Evolutionary conservation across 2,113 vertebrate genomes (phyloP).

Genomic region (Cyrtonyx montezumae): DNA sequence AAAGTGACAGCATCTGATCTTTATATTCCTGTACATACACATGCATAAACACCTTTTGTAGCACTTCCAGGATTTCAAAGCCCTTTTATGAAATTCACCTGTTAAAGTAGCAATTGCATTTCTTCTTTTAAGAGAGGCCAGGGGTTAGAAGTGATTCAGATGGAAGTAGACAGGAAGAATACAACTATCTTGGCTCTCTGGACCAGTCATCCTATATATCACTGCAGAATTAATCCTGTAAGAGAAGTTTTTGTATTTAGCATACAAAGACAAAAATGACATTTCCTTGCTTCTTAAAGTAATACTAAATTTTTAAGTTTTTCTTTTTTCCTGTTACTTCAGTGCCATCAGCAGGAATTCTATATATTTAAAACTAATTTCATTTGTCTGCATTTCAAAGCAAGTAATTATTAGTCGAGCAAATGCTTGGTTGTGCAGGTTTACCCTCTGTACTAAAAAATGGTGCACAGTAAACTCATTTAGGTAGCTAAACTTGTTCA

Average conservation of each 20-base stretch:
- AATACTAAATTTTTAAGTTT: neutral
- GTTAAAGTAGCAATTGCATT: neutral
- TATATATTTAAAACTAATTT: neutral
- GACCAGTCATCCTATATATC: neutral
- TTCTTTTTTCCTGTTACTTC: neutral
- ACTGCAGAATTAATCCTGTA: neutral
- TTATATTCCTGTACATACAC: neutral
- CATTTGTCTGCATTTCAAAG: constrained; percentile 8
- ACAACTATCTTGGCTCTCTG: neutral
- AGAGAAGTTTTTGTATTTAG: neutral
- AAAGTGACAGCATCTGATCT: neutral
- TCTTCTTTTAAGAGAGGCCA: neutral
- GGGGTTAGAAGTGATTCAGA: neutral
- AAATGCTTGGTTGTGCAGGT: neutral
- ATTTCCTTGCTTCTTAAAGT: neutral
- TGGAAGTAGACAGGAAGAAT: neutral
- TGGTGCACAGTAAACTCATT: neutral
- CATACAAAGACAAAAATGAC: neutral
- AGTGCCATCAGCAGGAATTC: neutral
- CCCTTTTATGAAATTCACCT: neutral
- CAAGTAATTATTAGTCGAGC: neutral
- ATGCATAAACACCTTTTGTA: neutral
- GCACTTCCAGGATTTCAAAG: neutral
- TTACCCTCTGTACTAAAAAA: neutral
- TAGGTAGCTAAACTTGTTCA: neutral